Conservation (phyloP, 2,797 vertebrate species). For the Centropyge bicolor region DNA sequence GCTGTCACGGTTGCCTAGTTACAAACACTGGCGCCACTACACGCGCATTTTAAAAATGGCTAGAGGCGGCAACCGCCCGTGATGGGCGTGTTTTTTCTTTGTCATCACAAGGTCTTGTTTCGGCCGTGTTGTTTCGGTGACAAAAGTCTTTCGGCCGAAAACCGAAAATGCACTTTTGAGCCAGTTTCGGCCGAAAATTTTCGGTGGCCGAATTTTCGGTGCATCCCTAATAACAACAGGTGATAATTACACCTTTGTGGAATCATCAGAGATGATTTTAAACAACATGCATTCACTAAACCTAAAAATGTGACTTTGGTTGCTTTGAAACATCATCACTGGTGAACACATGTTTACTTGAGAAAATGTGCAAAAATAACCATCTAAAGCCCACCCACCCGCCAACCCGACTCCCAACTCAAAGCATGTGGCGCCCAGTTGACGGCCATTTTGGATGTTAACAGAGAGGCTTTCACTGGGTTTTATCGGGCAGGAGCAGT, state of each 20-base stretch:
- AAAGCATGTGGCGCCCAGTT: background rate
- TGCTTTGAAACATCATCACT: background rate
- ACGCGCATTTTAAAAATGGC: no score
- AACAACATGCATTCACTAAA: background rate
- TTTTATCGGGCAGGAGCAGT: conserved; percentile 66
- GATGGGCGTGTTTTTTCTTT: no score
- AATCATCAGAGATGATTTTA: background rate
- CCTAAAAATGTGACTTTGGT: background rate
- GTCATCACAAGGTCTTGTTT: no score
- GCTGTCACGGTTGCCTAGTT: no score
- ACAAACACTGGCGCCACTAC: no score
- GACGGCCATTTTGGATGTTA: conserved; percentile 65
- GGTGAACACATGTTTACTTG: background rate
- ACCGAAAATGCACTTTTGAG: no score
- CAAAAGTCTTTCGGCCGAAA: no score
- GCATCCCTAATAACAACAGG: no score
- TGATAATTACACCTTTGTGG: background rate
- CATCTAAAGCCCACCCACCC: background rate
- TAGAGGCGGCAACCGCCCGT: no score
- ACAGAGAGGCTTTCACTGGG: conserved; percentile 66
- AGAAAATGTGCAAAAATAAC: background rate
- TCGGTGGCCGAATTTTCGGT: no score
- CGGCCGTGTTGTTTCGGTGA: no score
- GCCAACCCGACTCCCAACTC: background rate
- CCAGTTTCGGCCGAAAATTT: no score